phyloP scores from a whole-genome alignment of 2,888 invertebrate genomes.

The Syrista parreyssii region DNA sequence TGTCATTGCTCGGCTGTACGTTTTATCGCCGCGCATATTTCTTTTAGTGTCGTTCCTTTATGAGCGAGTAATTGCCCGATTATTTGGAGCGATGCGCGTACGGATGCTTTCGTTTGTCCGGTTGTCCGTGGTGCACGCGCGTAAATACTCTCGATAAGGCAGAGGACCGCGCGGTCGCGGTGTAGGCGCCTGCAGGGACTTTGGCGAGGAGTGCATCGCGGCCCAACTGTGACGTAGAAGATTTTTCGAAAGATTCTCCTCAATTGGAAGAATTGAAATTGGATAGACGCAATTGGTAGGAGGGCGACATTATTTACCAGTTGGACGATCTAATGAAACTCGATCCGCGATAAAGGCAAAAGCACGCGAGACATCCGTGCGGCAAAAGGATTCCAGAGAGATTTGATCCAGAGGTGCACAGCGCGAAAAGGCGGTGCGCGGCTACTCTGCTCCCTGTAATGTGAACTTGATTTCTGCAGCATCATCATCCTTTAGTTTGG shows the following conservation, averaged over 20 bases:
- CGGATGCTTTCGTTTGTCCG: background rate
- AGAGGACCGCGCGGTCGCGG: background rate
- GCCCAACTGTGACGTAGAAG: no score
- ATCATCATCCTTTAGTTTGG: constrained; percentile 38
- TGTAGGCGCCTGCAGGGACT: background rate
- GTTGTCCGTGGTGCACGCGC: background rate
- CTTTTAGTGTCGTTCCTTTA: constrained; percentile 48
- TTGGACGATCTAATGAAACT: no score
- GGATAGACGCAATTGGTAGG: no score
- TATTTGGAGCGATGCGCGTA: constrained; percentile 37
- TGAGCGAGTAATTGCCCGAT: constrained; percentile 55
- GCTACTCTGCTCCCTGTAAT: background rate
- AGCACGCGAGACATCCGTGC: no score
- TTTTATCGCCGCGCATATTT: constrained; percentile 48
- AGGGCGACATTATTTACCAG: no score
- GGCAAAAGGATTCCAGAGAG: no score
- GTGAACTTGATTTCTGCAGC: constrained; percentile 24
- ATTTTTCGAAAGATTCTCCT: no score
- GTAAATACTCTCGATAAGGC: background rate
- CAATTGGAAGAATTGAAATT: no score
- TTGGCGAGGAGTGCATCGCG: background rate
- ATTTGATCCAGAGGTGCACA: no score
- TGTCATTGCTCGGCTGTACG: constrained; percentile 25
- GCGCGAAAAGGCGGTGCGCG: no score
- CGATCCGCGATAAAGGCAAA: no score